Base-by-base conservation (phyloP, 2,888 invertebrate species). In the Rosalia funebris region DNA sequence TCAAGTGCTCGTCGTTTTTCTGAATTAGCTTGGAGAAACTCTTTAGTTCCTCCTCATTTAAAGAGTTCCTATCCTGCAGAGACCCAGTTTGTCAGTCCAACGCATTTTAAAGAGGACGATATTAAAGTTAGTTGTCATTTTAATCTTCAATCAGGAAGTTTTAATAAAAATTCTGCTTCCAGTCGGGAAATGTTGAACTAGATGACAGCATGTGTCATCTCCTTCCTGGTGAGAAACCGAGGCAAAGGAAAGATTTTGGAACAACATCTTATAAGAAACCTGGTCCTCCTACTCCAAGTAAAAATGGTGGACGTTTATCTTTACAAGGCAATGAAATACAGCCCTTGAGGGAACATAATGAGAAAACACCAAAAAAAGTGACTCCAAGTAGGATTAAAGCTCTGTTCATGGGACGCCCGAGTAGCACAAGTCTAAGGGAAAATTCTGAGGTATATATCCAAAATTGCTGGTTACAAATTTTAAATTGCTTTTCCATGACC, bases 251-350 rank as follows among this genome's bases (percentile, higher is more conserved):
- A 78, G 83, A 89, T 79, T 82, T 87, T 57, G 87, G 87, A 62
- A 87, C 90, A 78, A 92, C 90, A 0, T 89, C 91, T 0, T 93
- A 93, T 78, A 92, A 92, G 83, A 89, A 88, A 74, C 93, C 93
- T 0, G 93, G 93, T 0, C 93, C 93, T 42, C 93, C 93, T 16
- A 93, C 93, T 0, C 93, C 93, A 0, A 92, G 92, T 81, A 93
- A 92, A 82, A 89, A 92, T 77, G 91, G 91, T 9, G 82, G 81
- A 1, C 84, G 92, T 63, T 81, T 88, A 5, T 92, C 92, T 0
- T 85, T 89, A 44, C 89, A 89, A 79, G 78, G 79, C 1, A 80
- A 86, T 79, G 87, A 88, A 60, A 83, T 85, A 0, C 85, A 85
- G 66, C 78, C 85, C 0, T 77, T 89, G 20, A 84, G 84, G 59